Conservation (phyloP, 2,113 vertebrate genomes). For the Vicugna pacos region DNA sequence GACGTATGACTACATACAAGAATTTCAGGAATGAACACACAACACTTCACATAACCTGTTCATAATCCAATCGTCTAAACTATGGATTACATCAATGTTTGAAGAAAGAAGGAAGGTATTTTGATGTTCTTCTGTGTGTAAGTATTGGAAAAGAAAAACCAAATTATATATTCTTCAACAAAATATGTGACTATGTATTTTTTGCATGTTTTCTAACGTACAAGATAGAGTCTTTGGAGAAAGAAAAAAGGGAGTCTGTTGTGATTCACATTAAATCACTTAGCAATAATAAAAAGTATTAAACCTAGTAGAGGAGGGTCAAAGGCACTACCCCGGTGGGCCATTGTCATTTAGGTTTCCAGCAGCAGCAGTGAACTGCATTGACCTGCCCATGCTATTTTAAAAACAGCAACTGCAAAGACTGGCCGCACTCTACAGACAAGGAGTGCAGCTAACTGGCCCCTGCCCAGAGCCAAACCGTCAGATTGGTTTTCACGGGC, state of each 20-base stretch:
- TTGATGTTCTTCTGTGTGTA: not conserved
- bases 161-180: not conserved
- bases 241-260: not conserved
- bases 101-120: constrained; percentile 6
- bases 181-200: not conserved
- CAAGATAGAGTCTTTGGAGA: not conserved
- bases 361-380: not conserved
- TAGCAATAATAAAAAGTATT: constrained; percentile 49
- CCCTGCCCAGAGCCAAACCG: not conserved
- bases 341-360: constrained; percentile 25
- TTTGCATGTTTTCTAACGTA: constrained; percentile 25
- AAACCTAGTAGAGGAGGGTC: not conserved
- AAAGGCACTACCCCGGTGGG: not conserved
- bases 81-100: constrained; percentile 1
- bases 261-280: constrained; percentile 25
- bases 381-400: not conserved
- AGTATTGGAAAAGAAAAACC: constrained; percentile 36
- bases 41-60: not conserved
- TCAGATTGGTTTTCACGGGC: not conserved
- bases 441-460: not conserved
- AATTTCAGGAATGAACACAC: constrained; percentile 33
- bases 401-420: not conserved
- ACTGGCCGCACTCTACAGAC: not conserved
- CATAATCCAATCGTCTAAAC: constrained; percentile 33
- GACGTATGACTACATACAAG: not conserved